Base-by-base conservation (phyloP, 1,140 invertebrate genomes). In the Drosophila hydei region DNA sequence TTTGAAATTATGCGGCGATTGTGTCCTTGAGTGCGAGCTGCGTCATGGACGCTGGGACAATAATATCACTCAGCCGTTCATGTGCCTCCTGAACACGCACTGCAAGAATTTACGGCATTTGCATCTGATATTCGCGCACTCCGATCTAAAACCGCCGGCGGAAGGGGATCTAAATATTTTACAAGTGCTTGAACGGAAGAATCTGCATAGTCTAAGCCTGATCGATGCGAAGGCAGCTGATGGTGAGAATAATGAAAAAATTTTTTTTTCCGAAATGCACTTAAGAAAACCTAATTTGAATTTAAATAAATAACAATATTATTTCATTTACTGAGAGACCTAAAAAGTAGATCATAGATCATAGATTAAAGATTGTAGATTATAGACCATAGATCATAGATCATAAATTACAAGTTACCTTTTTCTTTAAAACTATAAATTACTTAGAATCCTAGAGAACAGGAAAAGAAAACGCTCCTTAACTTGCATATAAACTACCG, bases 31-130 rank as follows among this genome's bases (percentile, higher is more conserved):
- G 14, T 87, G 81, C 18, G 74, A 88, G 14, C 5, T 87, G 7
- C 56, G 78, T 0, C 74, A 80, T 47, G 81, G 83, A 16, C 59
- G 60, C 42, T 87, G 76, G 76, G 80, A 88, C n/a, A 63, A 72
- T 21, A 50, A 50, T 4, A 48, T 75, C 25, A 78, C 77, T 0
- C 21, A 65, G 6, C 75, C 75, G 11, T 88, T 87, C 21, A 6
- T 87, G 1, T 18, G 11, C 2, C 60, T 88, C 0, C 36, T 87
- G 0, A 56, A 70, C 4, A 18, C 16, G 0, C n/a, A 78, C 25
- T 87, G 81, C 33, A 30, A 45, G 1, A 75, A 87, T 36, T 42
- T 87, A 16, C 40, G 30, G 0, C 71, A 81, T 14, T 36, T 77
- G 18, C 45, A 70, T 1, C 19, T 88, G 9, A 67, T 88, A 54